Conservation (phyloP, 2,888 invertebrate species). For the Lamellibrachia columna region DNA sequence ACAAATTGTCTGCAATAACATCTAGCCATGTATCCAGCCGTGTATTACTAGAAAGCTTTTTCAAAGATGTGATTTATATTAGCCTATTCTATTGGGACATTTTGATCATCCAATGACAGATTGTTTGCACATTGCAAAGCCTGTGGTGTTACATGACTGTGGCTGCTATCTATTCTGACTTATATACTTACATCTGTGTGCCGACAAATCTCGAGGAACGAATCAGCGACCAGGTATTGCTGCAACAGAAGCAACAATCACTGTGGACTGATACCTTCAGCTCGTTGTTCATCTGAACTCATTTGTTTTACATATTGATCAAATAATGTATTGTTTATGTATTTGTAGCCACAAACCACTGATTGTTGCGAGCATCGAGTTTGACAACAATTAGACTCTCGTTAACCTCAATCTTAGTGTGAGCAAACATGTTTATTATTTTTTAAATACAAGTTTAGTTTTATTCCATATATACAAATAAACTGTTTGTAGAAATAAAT, state of each 20-base stretch:
- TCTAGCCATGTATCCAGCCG: background rate
- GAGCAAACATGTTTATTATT: background rate
- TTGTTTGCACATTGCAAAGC: background rate
- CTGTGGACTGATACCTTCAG: background rate
- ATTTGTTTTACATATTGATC: background rate
- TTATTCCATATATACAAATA: background rate
- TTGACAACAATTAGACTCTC: background rate
- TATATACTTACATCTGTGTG: conserved; percentile 54
- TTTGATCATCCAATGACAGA: background rate
- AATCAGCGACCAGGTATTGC: conserved; percentile 56
- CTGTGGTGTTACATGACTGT: background rate
- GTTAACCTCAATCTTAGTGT: background rate
- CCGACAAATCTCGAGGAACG: conserved; percentile 61
- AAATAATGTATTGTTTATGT: background rate
- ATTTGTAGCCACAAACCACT: background rate
- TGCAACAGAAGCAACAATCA: conserved; percentile 39
- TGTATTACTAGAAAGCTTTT: background rate
- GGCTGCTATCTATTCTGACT: background rate
- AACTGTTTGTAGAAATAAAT: background rate
- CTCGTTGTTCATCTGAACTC: background rate
- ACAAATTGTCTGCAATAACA: background rate
- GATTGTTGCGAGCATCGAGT: background rate
- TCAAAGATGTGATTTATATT: background rate
- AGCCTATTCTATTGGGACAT: background rate
- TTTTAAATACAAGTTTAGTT: background rate